Evolutionary conservation across 1,140 invertebrate species (phyloP).

Genomic region (Marisa cornuarietis): DNA sequence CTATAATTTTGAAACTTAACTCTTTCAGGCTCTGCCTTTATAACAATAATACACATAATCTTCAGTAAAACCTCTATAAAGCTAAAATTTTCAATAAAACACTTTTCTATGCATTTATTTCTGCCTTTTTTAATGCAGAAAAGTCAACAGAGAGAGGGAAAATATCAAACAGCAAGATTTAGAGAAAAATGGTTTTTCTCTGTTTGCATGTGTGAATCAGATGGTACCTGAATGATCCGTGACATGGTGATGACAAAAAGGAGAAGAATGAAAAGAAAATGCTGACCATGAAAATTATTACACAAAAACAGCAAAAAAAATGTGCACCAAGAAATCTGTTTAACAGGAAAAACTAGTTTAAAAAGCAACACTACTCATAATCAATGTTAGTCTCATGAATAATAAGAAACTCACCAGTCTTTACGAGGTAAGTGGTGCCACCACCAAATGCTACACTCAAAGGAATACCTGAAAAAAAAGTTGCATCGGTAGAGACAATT

Average conservation of each 20-base stretch:
- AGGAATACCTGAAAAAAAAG: conserved; percentile 4
- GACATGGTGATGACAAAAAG: no score
- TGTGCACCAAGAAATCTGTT: neutral
- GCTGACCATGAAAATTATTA: neutral
- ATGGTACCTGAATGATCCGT: no score
- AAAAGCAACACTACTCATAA: neutral
- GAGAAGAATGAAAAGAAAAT: neutral
- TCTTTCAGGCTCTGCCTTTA: neutral
- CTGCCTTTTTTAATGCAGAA: no score
- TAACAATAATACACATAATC: neutral
- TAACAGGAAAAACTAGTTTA: neutral
- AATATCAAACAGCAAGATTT: no score
- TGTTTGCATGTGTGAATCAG: no score
- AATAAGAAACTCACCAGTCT: neutral
- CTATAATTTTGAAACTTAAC: no score
- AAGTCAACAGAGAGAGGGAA: neutral
- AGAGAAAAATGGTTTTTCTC: neutral
- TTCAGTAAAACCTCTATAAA: no score
- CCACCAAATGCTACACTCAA: neutral
- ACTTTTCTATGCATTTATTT: no score
- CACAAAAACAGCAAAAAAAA: neutral
- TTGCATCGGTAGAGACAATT: neutral
- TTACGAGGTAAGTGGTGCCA: neutral
- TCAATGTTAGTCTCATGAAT: neutral
- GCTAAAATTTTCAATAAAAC: no score